A percentile compares a stretch with the other conserved stretches of the same genome.
Evolutionary conservation across 2,888 invertebrate genomes (phyloP).

Genomic region (Pyrochroa serraticornis): DNA sequence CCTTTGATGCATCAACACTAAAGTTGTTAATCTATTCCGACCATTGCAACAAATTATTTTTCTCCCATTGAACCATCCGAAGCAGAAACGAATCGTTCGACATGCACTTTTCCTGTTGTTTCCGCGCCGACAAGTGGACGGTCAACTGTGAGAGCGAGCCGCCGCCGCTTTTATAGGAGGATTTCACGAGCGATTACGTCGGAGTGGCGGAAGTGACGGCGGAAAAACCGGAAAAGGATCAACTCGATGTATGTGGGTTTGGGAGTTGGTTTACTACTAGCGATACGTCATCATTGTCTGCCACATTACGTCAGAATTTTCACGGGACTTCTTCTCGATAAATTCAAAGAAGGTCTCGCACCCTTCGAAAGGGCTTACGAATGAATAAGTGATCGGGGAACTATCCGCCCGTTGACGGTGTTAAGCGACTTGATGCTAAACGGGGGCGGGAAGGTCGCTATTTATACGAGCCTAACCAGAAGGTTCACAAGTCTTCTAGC

Average conservation of each 20-base stretch:
- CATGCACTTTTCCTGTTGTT: too few species aligned
- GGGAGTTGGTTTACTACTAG: neutral
- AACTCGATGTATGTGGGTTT: too few species aligned
- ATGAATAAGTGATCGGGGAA: slow-evolving; percentile 4
- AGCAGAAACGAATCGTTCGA: neutral
- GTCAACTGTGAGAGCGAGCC: slow-evolving; percentile 7
- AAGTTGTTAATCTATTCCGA: too few species aligned
- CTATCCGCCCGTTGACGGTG: neutral
- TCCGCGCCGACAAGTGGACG: neutral
- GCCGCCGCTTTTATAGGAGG: slow-evolving; percentile 12
- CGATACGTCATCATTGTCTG: slow-evolving; percentile 8
- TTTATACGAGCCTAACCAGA: too few species aligned
- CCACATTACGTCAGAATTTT: slow-evolving; percentile 11
- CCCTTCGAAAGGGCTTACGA: neutral
- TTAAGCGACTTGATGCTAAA: too few species aligned
- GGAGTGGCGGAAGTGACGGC: slow-evolving; percentile 4
- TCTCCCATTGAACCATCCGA: too few species aligned
- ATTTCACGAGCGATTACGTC: slow-evolving; percentile 18
- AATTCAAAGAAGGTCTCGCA: neutral
- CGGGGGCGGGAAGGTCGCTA: too few species aligned
- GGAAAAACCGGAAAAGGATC: slow-evolving; percentile 4
- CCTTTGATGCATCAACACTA: too few species aligned
- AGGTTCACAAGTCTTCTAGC: too few species aligned
- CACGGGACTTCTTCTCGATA: neutral
- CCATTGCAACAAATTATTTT: too few species aligned